A percentile compares a stretch with the other conserved stretches of the same genome.
Conservation (phyloP, 2,797 vertebrate genomes). For the Lepidocolaptes lacrymiger region DNA sequence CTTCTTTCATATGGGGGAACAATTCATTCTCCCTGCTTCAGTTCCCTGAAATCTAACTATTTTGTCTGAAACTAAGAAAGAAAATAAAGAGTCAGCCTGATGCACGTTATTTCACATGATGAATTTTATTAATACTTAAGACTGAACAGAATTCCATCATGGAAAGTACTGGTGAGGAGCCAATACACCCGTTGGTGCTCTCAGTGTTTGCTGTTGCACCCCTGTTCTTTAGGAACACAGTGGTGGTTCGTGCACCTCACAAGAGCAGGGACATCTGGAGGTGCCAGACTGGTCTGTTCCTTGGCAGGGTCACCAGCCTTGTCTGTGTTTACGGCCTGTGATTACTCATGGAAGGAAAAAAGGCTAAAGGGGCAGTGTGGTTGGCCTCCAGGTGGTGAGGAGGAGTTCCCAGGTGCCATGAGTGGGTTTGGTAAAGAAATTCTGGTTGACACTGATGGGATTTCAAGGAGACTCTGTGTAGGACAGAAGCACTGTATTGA, state of each 20-base stretch:
- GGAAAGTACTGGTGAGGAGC: not conserved
- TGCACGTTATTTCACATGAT: not conserved
- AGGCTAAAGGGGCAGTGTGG: not conserved
- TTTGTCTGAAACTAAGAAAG: conserved; percentile 1
- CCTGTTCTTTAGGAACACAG: not conserved
- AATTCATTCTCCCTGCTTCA: not conserved
- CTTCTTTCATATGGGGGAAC: not conserved
- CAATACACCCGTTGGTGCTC: not conserved
- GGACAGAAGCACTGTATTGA: not conserved
- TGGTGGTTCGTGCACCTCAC: not conserved
- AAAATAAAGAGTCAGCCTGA: not conserved
- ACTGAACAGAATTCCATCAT: not conserved
- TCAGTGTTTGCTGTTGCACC: not conserved
- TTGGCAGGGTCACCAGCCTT: not conserved
- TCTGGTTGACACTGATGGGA: not conserved
- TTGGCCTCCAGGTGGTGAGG: not conserved
- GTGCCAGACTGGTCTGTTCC: not conserved
- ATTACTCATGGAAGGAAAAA: not conserved
- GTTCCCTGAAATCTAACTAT: not conserved
- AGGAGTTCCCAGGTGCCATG: not conserved
- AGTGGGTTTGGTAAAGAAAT: not conserved
- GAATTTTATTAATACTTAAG: not conserved
- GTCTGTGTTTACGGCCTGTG: not conserved
- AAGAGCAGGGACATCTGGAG: not conserved
- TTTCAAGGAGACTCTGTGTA: not conserved